Evolutionary conservation across 2,113 vertebrate genomes (phyloP), one percentile per base, ranked within the genome.

Genomic region (Paramormyrops kingsleyae): DNA sequence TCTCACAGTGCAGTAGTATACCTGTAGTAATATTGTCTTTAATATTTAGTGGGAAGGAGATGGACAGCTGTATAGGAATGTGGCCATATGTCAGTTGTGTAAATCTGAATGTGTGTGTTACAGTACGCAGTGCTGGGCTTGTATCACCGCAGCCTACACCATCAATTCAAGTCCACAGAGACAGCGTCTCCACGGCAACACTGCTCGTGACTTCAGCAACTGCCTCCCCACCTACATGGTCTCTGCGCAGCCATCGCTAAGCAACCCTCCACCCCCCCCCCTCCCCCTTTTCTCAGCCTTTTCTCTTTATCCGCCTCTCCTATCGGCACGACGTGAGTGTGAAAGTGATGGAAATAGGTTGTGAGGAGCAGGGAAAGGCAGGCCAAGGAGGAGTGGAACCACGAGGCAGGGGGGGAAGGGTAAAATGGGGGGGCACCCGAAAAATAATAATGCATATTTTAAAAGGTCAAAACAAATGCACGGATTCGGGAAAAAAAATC

Each of bases 161-260:
- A 92, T 92, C 94, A 92, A 93, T 92, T 92, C 91, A 94, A 94
- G 94, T 93, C 95, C 94, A 96, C 93, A 91, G 93, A 94, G 92
- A 89, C 89, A 91, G 93, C 93, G 93, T 96, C 88, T 94, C 92
- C 95, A 96, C 92, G 92, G 95, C 90, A 96, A 96, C 96, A 91
- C 92, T 91, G 91, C 90, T 95, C 94, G 94, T 95, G 91, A 93
- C 93, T 94, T 93, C 93, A 95, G 95, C 94, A 96, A 94, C 92
- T 92, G 93, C 95, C 93, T 95, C 92, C 59, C 92, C 94, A 90
- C 96, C 96, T 93, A 96, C 96, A 93, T 93, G 93, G 94, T 96
- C 93, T 95, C 94, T 94, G 94, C 24, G 94, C 95, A 96, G 96
- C 95, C 92, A 92, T 96, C 95, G 94, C 96, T 94, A 95, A 92